phyloP scores from a whole-genome alignment of 2,797 vertebrate genomes.

The Dendrocincla fuliginosa region DNA sequence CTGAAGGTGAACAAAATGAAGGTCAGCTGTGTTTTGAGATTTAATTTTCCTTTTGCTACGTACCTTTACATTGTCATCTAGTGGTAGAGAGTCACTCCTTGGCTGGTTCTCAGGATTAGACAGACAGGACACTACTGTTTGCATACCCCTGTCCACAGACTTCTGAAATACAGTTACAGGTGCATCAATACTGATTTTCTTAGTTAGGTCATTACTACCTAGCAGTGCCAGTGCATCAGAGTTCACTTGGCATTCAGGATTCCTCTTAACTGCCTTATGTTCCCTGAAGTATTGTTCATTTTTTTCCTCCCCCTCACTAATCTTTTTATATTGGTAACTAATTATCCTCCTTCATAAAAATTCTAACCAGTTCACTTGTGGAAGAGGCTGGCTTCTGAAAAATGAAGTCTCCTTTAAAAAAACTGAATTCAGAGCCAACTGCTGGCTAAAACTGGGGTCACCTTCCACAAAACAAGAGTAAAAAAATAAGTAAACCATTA shows the following conservation, averaged over 20 bases:
- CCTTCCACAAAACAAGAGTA: background rate
- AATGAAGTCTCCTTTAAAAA: background rate
- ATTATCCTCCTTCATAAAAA: background rate
- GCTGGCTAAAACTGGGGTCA: background rate
- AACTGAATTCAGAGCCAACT: background rate
- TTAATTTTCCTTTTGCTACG: background rate
- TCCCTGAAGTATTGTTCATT: background rate
- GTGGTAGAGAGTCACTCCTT: constrained; percentile 71
- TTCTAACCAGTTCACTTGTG: background rate
- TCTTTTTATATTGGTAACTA: background rate
- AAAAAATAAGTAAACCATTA: background rate
- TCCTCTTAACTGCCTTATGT: background rate
- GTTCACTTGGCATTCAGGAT: background rate
- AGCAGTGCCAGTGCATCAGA: background rate
- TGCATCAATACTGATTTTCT: background rate
- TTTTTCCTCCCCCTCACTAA: accelerated
- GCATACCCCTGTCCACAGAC: constrained; percentile 80
- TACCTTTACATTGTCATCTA: constrained; percentile 78
- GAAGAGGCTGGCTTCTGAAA: background rate
- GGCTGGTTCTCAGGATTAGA: constrained; percentile 75
- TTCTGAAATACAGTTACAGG: constrained; percentile 75
- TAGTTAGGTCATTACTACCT: background rate
- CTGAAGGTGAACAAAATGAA: background rate
- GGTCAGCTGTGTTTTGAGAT: background rate
- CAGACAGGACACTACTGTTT: constrained; percentile 78